A percentile compares a stretch with the other conserved stretches of the same genome.
Evolutionary conservation across 2,797 vertebrate genomes (phyloP).

Genomic region (Crenuchus spilurus): DNA sequence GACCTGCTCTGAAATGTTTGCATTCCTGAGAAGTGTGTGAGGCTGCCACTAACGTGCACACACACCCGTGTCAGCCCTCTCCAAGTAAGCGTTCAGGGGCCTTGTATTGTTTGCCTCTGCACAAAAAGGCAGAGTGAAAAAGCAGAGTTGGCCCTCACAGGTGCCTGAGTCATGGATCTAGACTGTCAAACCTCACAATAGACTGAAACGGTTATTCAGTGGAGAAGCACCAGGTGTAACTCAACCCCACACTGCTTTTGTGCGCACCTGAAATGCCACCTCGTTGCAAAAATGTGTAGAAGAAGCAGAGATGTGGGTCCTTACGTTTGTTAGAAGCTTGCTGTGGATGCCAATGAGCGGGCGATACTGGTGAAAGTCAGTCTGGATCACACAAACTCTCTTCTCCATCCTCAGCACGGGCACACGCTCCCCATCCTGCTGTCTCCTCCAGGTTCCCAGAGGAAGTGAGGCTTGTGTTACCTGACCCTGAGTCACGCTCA

Average conservation of each 20-base stretch:
- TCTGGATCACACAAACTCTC: conserved; percentile 85
- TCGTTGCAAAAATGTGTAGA: conserved; percentile 18
- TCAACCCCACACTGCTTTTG: neutral
- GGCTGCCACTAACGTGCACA: conserved; percentile 28
- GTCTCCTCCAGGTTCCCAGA: conserved; percentile 64
- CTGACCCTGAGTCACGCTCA: conserved; percentile 67
- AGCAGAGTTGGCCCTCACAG: conserved; percentile 6
- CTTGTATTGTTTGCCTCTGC: neutral
- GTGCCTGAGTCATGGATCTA: neutral
- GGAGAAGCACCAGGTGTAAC: conserved; percentile 7
- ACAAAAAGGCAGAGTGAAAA: neutral
- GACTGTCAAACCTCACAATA: neutral
- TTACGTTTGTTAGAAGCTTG: conserved; percentile 73
- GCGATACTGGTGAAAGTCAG: conserved; percentile 83
- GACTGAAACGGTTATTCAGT: neutral
- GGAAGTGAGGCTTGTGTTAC: conserved; percentile 71
- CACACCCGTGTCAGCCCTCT: conserved; percentile 20
- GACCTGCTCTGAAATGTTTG: conserved; percentile 49
- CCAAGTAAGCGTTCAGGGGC: conserved; percentile 11
- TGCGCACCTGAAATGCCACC: neutral
- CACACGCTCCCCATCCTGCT: conserved; percentile 72
- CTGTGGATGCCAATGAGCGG: conserved; percentile 66
- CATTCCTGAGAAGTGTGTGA: conserved; percentile 48
- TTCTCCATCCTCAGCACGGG: conserved; percentile 81
- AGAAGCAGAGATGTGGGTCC: conserved; percentile 47